Evolutionary conservation across 2,888 invertebrate species (phyloP).

Genomic region (Clistopyga incitator): DNA sequence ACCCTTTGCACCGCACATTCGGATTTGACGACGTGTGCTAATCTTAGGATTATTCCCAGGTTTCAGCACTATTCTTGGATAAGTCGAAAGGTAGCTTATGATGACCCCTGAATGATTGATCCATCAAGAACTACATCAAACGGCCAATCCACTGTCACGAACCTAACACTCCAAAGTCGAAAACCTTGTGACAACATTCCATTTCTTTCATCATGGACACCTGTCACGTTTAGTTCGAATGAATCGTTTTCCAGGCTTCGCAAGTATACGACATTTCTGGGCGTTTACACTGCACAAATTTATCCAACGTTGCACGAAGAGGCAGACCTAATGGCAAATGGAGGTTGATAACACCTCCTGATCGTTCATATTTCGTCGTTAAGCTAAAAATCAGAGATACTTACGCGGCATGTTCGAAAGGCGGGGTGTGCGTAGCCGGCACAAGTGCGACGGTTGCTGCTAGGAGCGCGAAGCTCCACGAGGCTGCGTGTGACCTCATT

Average conservation of each 20-base stretch:
- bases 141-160: not conserved
- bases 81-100: not conserved
- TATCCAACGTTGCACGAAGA: not conserved
- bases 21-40: not conserved
- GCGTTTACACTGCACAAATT: not conserved
- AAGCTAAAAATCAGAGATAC: slow-evolving; percentile 79
- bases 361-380: not conserved
- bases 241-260: not conserved
- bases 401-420: slow-evolving; percentile 87
- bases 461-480: slow-evolving; percentile 85
- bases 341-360: not conserved
- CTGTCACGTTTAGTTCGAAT: not conserved
- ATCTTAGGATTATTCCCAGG: not conserved
- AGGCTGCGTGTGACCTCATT: slow-evolving; percentile 83
- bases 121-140: not conserved
- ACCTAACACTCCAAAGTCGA: not conserved
- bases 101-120: not conserved
- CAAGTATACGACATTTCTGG: not conserved
- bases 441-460: slow-evolving; percentile 85
- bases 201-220: not conserved
- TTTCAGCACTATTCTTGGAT: not conserved
- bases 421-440: slow-evolving; percentile 86
- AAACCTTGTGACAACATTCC: not conserved
- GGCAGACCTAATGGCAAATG: not conserved
- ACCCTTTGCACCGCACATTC: not conserved